Evolutionary conservation across 2,888 invertebrate species (phyloP).

Genomic region (Drosophila cognata): DNA sequence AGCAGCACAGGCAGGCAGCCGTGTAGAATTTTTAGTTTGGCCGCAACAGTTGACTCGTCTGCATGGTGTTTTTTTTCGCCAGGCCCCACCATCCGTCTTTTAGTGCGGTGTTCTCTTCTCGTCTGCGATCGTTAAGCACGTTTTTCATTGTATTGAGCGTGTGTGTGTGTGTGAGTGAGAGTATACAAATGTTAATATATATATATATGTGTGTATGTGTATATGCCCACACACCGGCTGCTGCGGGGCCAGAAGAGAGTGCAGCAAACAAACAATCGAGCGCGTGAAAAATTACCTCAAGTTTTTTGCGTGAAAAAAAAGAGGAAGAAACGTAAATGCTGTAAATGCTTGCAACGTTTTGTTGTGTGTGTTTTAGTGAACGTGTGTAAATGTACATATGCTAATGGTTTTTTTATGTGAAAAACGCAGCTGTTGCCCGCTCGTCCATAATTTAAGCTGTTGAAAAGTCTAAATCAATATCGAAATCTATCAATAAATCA

Average conservation of each 20-base stretch:
- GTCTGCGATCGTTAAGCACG: constrained; percentile 68
- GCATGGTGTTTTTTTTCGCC: constrained; percentile 62
- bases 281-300: constrained; percentile 38
- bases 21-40: constrained; percentile 73
- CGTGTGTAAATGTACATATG: constrained; percentile 9
- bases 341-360: constrained; percentile 35
- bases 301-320: constrained; percentile 28
- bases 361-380: constrained; percentile 12
- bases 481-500: constrained; percentile 62
- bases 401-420: constrained; percentile 29
- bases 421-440: constrained; percentile 51
- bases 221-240: constrained; percentile 32
- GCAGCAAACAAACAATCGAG: constrained; percentile 47
- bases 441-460: constrained; percentile 41
- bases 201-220: constrained; percentile 21
- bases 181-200: constrained; percentile 26
- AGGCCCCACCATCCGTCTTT: constrained; percentile 31
- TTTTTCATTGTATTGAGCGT: constrained; percentile 47
- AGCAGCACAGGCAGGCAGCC: constrained; percentile 25
- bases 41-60: constrained; percentile 79
- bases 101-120: constrained; percentile 27
- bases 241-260: constrained; percentile 33
- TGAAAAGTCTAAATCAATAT: constrained; percentile 66
- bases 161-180: constrained; percentile 23
- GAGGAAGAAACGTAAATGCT: constrained; percentile 22